phyloP scores from a whole-genome alignment of 2,113 vertebrate genomes.

The Hydropotes inermis region DNA sequence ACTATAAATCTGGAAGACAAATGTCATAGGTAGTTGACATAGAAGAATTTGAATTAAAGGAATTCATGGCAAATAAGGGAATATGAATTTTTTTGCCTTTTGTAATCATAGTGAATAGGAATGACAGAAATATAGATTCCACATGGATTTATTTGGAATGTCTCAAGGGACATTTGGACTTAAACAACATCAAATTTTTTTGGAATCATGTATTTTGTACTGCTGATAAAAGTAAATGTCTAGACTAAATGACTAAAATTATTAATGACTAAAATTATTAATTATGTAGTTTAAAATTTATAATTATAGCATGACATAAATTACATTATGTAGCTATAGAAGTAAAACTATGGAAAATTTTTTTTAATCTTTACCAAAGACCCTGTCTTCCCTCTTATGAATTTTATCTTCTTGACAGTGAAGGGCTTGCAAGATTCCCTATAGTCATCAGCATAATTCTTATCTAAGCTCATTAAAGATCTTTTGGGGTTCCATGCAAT shows the following conservation, averaged over 20 bases:
- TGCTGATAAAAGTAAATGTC: neutral
- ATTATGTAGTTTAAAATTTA: neutral
- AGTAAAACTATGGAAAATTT: neutral
- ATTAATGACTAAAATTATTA: neutral
- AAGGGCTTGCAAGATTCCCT: neutral
- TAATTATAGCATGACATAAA: neutral
- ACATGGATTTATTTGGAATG: neutral
- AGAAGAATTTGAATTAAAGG: neutral
- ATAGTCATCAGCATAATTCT: neutral
- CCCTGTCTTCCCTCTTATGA: neutral
- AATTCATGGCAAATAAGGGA: neutral
- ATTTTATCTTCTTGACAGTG: neutral
- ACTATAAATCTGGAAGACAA: constrained; percentile 20
- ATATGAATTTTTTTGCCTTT: neutral
- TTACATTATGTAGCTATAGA: neutral
- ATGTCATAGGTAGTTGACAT: neutral
- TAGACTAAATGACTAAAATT: neutral
- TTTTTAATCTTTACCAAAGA: neutral
- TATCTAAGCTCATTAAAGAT: constrained; percentile 14
- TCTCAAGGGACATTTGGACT: neutral
- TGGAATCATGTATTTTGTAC: neutral
- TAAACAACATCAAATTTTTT: neutral
- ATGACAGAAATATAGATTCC: constrained; percentile 1
- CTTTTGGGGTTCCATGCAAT: neutral
- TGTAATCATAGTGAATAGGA: neutral